A percentile compares a stretch with the other conserved stretches of the same genome.
phyloP scores from a whole-genome alignment of 2,888 invertebrate species.

The Onthophagus sagittarius region DNA sequence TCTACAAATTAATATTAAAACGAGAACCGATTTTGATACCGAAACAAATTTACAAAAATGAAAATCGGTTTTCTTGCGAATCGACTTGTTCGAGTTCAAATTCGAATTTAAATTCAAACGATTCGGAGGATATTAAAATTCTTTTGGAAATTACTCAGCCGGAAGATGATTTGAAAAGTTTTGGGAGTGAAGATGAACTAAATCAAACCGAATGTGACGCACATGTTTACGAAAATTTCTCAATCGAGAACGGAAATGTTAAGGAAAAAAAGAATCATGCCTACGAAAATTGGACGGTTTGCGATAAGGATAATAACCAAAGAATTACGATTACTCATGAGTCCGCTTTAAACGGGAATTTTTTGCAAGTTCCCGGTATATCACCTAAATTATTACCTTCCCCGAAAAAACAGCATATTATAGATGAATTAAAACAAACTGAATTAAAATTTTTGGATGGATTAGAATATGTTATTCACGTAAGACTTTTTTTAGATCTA shows the following conservation, averaged over 20 bases:
- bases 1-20: neutral
- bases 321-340: neutral
- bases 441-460: slow-evolving; percentile 41
- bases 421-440: slow-evolving; percentile 41
- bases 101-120: no score
- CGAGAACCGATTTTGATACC: neutral
- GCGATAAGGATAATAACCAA: slow-evolving; percentile 1
- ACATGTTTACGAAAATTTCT: neutral
- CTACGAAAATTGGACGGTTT: neutral
- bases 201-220: neutral
- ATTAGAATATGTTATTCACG: slow-evolving; percentile 37
- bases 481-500: slow-evolving; percentile 29
- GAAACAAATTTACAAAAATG: neutral
- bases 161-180: neutral
- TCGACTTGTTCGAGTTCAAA: neutral
- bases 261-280: neutral
- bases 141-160: neutral
- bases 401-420: slow-evolving; percentile 31
- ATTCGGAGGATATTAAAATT: neutral
- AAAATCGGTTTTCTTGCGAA: neutral
- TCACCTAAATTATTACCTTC: neutral
- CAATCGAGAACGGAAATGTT: no score
- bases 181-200: neutral
- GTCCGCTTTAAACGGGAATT: neutral
- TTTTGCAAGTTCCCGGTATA: neutral